Conservation (phyloP, 2,113 vertebrate species). For the Edolisoma coerulescens region DNA sequence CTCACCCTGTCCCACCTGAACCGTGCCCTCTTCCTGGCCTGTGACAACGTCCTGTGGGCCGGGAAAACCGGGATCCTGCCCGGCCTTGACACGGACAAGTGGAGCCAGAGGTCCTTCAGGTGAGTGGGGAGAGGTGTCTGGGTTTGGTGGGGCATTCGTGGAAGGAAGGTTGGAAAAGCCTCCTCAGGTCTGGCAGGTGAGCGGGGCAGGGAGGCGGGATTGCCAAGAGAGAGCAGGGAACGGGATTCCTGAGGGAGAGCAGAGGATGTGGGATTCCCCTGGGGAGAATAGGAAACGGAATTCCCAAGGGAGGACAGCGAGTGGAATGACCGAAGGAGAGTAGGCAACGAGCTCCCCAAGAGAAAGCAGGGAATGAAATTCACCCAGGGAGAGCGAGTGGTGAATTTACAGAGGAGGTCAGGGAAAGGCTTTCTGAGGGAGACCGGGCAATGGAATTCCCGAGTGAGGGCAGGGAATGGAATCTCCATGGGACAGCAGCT, state of each 20-base stretch:
- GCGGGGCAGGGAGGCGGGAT: neutral
- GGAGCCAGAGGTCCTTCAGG: conserved; percentile 92
- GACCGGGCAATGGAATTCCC: neutral
- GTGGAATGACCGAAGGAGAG: neutral
- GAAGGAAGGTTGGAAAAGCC: too few species aligned
- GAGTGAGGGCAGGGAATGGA: neutral
- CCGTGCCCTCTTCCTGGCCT: conserved; percentile 89
- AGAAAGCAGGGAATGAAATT: neutral
- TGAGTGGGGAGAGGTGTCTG: conserved; percentile 2
- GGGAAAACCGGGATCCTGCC: conserved; percentile 79
- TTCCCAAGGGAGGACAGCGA: neutral
- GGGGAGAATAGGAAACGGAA: neutral
- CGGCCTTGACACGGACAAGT: conserved; percentile 83
- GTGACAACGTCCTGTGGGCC: conserved; percentile 92
- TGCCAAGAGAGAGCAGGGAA: neutral
- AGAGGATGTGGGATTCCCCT: neutral
- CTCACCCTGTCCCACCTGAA: conserved; percentile 91
- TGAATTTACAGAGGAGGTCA: neutral
- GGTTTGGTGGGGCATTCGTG: neutral
- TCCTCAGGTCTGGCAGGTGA: too few species aligned
- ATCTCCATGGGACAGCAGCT: rapidly evolving
- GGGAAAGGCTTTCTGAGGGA: neutral
- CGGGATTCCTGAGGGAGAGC: neutral
- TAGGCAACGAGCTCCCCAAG: neutral
- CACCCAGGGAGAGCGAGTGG: neutral